Conservation (phyloP, 2,113 vertebrate genomes). For the Tragulus kanchil region DNA sequence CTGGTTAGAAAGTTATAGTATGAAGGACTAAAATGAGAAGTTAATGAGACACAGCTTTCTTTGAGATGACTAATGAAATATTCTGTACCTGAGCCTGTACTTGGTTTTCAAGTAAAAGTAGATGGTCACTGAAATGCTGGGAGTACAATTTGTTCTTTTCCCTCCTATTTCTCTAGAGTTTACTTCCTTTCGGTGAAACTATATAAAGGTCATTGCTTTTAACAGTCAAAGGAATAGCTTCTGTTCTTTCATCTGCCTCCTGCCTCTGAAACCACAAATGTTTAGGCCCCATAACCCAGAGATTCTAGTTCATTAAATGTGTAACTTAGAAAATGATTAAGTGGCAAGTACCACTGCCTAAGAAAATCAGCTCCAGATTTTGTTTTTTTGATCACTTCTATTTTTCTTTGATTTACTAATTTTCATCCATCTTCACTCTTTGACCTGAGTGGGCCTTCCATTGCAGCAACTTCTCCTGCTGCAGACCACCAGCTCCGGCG, state of each 20-base stretch:
- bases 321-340: not conserved
- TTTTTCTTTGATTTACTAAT: too few species aligned
- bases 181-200: not conserved
- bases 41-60: not conserved
- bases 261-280: not conserved
- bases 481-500: too few species aligned
- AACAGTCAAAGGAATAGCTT: not conserved
- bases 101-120: constrained; percentile 6
- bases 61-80: not conserved
- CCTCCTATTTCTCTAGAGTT: not conserved
- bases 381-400: not conserved
- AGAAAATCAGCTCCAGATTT: not conserved
- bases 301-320: not conserved
- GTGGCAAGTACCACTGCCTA: not conserved
- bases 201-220: not conserved
- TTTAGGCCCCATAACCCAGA: not conserved
- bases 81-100: not conserved
- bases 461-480: too few species aligned
- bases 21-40: not conserved
- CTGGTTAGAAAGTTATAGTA: not conserved
- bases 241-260: not conserved
- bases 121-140: not conserved
- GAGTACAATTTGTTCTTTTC: not conserved
- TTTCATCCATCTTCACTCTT: too few species aligned
- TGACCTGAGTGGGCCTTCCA: too few species aligned